phyloP scores from a whole-genome alignment of 2,113 vertebrate species.

The Equus quagga region DNA sequence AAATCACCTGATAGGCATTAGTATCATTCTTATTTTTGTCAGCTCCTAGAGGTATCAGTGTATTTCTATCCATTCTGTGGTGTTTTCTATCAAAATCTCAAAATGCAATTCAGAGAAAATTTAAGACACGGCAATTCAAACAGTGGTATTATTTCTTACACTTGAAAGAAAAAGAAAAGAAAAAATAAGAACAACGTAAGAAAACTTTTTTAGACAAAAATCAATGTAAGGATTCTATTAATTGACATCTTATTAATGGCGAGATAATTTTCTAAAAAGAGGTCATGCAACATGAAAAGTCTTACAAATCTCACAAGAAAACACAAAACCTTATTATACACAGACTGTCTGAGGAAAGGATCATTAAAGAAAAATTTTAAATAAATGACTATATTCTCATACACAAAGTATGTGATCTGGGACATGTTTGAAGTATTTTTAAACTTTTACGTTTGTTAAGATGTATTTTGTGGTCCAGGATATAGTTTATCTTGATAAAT shows the following conservation, averaged over 20 bases:
- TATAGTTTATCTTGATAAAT: neutral
- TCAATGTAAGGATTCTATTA: neutral
- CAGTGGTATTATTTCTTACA: neutral
- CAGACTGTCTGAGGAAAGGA: neutral
- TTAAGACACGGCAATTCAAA: neutral
- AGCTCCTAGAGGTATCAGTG: neutral
- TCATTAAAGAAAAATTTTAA: neutral
- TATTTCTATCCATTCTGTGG: neutral
- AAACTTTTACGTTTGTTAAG: neutral
- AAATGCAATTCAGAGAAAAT: conserved; percentile 29
- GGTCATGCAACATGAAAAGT: neutral
- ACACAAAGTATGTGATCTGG: neutral
- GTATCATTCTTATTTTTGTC: neutral
- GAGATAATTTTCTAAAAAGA: neutral
- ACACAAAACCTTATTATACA: neutral
- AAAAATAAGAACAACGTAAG: neutral
- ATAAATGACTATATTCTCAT: neutral
- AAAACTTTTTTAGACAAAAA: neutral
- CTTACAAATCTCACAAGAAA: neutral
- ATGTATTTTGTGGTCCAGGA: too few species aligned
- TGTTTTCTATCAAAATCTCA: conserved; percentile 40
- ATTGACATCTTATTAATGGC: neutral
- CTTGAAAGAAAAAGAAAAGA: neutral
- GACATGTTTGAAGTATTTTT: neutral
- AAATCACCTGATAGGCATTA: neutral